phyloP scores from a whole-genome alignment of 2,888 invertebrate genomes.

The Chelonus formosanus region DNA sequence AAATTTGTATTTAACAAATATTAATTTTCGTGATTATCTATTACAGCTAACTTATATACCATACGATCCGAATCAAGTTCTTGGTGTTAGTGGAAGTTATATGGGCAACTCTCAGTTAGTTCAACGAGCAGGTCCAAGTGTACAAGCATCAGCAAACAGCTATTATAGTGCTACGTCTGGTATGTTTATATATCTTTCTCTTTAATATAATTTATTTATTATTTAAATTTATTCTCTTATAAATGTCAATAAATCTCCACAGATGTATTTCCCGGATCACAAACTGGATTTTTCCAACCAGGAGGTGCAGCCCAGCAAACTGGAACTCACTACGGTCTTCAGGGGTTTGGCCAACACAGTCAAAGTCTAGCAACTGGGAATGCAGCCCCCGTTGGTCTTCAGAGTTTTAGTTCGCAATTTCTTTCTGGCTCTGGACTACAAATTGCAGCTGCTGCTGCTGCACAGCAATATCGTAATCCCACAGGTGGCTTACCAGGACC shows the following conservation, averaged over 20 bases:
- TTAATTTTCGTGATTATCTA: no score
- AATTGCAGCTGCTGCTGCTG: slow-evolving; percentile 72
- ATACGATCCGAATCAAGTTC: slow-evolving; percentile 69
- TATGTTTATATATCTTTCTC: no score
- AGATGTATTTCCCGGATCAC: slow-evolving; percentile 63
- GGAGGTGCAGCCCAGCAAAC: slow-evolving; percentile 64
- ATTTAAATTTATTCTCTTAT: neutral
- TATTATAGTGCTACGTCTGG: slow-evolving; percentile 62
- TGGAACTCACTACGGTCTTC: slow-evolving; percentile 61
- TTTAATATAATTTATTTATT: slow-evolving; percentile 30
- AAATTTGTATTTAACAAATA: no score
- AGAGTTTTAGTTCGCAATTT: slow-evolving; percentile 69
- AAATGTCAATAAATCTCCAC: slow-evolving; percentile 36
- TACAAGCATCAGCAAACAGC: slow-evolving; percentile 62
- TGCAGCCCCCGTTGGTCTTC: slow-evolving; percentile 66
- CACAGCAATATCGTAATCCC: slow-evolving; percentile 73
- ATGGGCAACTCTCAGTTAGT: slow-evolving; percentile 73
- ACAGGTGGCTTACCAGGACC: slow-evolving; percentile 63
- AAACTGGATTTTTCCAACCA: slow-evolving; percentile 62
- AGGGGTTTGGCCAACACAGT: slow-evolving; percentile 65
- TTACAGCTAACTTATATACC: slow-evolving; percentile 69
- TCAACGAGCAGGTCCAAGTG: slow-evolving; percentile 69
- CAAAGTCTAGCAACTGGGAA: slow-evolving; percentile 62
- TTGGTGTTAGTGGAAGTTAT: slow-evolving; percentile 69
- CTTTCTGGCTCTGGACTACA: slow-evolving; percentile 71